Evolutionary conservation across 2,113 vertebrate genomes (phyloP).

Genomic region (Kryptolebias marmoratus): DNA sequence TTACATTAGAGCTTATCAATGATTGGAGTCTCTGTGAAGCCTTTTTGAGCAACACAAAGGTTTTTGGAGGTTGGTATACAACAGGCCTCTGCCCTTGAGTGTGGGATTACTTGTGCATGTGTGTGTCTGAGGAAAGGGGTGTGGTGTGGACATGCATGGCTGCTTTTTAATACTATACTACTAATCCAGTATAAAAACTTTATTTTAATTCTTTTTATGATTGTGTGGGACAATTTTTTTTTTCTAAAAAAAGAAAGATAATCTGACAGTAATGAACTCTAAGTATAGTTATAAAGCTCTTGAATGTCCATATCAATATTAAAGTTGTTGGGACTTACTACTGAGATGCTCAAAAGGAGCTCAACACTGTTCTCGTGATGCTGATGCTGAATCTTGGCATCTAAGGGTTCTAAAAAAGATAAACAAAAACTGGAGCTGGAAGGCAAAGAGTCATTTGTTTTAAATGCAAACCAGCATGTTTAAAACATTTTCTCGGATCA

Average conservation of each 20-base stretch:
- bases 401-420: slow-evolving; percentile 26
- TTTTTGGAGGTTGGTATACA: slow-evolving; percentile 65
- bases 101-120: slow-evolving; percentile 71
- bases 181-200: slow-evolving; percentile 36
- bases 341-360: slow-evolving; percentile 9
- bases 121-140: slow-evolving; percentile 27
- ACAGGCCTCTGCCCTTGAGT: slow-evolving; percentile 70
- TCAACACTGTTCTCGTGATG: slow-evolving; percentile 31
- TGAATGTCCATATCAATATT: too few species aligned
- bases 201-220: slow-evolving; percentile 19
- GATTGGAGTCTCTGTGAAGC: slow-evolving; percentile 70
- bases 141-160: slow-evolving; percentile 34
- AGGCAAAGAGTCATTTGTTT: slow-evolving; percentile 68
- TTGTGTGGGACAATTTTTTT: background rate
- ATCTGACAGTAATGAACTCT: background rate
- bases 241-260: background rate
- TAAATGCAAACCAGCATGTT: slow-evolving; percentile 71
- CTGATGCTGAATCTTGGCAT: slow-evolving; percentile 41
- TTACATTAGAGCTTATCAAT: slow-evolving; percentile 81
- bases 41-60: slow-evolving; percentile 74
- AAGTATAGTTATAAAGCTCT: background rate
- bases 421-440: slow-evolving; percentile 45
- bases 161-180: slow-evolving; percentile 38
- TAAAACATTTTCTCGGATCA: slow-evolving; percentile 66
- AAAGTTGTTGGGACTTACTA: slow-evolving; percentile 6